These are phyloP conservation scores for Parambassis ranga DNA, from an alignment of 2,797 vertebrate genomes.

Conservation along the genomic window DNA sequence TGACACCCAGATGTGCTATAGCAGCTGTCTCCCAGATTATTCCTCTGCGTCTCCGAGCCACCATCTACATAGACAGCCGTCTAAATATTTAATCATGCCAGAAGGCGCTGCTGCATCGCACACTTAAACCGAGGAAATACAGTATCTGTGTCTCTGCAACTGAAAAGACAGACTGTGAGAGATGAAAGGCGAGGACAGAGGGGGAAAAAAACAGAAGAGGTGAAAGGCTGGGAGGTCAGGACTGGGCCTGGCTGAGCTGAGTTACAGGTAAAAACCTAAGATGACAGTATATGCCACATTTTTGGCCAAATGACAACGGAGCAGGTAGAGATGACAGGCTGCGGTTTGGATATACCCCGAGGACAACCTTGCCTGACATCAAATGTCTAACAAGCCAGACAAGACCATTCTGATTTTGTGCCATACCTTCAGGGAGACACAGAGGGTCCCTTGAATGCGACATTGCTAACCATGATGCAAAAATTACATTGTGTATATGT, in stretches of 20 bases:
- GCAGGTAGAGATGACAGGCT: slow-evolving; percentile 57
- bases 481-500: slow-evolving; percentile 60
- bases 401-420: slow-evolving; percentile 59
- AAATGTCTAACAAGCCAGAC: slow-evolving; percentile 72
- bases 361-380: slow-evolving; percentile 60
- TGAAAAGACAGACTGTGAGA: slow-evolving; percentile 5
- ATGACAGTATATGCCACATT: slow-evolving; percentile 54
- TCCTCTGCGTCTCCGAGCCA: slow-evolving; percentile 55
- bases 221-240: slow-evolving; percentile 40
- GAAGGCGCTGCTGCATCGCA: slow-evolving; percentile 64
- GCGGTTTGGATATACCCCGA: slow-evolving; percentile 58
- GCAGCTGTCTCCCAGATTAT: slow-evolving; percentile 78
- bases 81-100: slow-evolving; percentile 78
- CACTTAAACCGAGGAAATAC: slow-evolving; percentile 63
- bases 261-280: slow-evolving; percentile 54
- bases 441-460: slow-evolving; percentile 47
- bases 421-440: slow-evolving; percentile 56
- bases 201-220: background rate
- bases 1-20: slow-evolving; percentile 79
- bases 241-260: slow-evolving; percentile 25
- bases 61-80: slow-evolving; percentile 70
- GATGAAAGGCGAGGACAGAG: slow-evolving; percentile 24
- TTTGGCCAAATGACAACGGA: slow-evolving; percentile 60
- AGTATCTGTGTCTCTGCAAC: slow-evolving; percentile 54
- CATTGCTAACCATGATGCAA: slow-evolving; percentile 74